Percentiles rank a stretch among this genome's conserved stretches.
phyloP scores from a whole-genome alignment of 2,888 invertebrate species.

The Diplazon laetatorius region DNA sequence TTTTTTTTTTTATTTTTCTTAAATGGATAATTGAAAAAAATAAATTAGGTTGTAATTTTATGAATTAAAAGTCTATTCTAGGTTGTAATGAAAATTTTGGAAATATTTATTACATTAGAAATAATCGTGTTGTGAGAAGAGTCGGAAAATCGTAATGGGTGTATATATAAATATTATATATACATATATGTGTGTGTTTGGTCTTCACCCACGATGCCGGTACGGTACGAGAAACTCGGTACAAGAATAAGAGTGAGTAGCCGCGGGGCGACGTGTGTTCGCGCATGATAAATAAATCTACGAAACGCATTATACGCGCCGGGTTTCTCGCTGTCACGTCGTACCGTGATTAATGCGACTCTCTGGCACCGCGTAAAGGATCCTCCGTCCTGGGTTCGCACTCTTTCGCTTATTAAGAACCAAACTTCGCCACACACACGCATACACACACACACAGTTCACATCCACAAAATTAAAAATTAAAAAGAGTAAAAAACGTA shows the following conservation, averaged over 20 bases:
- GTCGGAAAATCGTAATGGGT: too few species aligned
- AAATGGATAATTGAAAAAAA: too few species aligned
- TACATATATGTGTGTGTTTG: too few species aligned
- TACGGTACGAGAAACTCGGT: constrained; percentile 5
- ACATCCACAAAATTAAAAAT: constrained; percentile 7
- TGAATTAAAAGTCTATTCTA: too few species aligned
- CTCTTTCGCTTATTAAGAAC: constrained; percentile 14
- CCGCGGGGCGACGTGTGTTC: constrained; percentile 73
- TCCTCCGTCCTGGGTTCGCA: constrained; percentile 29
- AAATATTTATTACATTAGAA: too few species aligned
- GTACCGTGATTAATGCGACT: constrained; percentile 75
- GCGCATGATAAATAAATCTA: constrained; percentile 79
- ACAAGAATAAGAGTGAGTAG: constrained; percentile 38
- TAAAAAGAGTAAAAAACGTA: constrained; percentile 29
- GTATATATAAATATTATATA: too few species aligned
- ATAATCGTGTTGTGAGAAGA: too few species aligned
- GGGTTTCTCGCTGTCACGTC: constrained; percentile 73
- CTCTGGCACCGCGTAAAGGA: constrained; percentile 60
- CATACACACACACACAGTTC: neutral
- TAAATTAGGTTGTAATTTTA: too few species aligned
- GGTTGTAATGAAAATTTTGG: too few species aligned
- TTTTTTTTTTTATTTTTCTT: too few species aligned
- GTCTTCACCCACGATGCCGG: constrained; percentile 35
- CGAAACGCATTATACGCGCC: constrained; percentile 76
- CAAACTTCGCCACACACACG: too few species aligned